phyloP scores from a whole-genome alignment of 2,797 vertebrate genomes.

The Discoglossus pictus region DNA sequence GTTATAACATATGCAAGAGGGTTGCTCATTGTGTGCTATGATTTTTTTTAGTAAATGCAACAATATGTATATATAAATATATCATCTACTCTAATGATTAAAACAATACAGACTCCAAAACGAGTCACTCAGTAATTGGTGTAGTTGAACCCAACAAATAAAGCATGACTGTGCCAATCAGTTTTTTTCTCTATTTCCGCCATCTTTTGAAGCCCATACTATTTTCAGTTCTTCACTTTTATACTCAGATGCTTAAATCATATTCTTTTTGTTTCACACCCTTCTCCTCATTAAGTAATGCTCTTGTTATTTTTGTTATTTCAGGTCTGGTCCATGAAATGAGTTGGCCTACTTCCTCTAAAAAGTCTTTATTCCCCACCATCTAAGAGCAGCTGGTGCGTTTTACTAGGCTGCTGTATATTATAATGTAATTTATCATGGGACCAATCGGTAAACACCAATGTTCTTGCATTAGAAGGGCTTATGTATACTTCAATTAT shows the following conservation, averaged over 20 bases:
- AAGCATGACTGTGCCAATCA: no score
- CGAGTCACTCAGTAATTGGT: no score
- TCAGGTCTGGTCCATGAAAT: conserved; percentile 7
- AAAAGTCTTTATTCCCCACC: conserved; percentile 10
- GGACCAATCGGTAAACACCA: conserved; percentile 21
- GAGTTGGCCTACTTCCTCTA: conserved; percentile 12
- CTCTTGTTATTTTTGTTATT: conserved; percentile 14
- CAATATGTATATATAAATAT: no score
- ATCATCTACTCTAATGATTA: no score
- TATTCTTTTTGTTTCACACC: conserved; percentile 28
- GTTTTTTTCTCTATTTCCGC: no score
- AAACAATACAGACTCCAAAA: no score
- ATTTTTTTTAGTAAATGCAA: no score
- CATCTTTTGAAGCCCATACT: conserved; percentile 27
- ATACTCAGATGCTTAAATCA: conserved; percentile 38
- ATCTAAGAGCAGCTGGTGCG: conserved; percentile 7
- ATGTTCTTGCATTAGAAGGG: conserved; percentile 20
- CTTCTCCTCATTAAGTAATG: conserved; percentile 13
- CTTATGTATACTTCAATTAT: conserved; percentile 32
- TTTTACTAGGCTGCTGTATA: conserved; percentile 15
- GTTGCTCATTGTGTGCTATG: no score
- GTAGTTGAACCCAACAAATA: no score
- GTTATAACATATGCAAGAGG: no score
- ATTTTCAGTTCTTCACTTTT: conserved; percentile 28
- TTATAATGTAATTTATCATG: conserved; percentile 20